phyloP scores from a whole-genome alignment of 2,888 invertebrate genomes.

The Amblyjoppa proteus region DNA sequence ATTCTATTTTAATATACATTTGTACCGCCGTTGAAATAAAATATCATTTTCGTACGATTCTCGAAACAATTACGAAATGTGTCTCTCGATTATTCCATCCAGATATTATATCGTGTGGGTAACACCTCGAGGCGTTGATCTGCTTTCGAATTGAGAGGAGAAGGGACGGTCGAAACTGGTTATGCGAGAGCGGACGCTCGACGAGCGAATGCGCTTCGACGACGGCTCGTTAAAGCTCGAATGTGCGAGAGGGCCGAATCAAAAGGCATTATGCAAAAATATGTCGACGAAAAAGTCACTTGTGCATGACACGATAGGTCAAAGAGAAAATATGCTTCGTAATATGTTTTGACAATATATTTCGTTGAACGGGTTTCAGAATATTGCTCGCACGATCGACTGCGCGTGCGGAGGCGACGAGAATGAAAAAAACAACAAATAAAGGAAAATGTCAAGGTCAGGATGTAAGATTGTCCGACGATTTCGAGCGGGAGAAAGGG shows the following conservation, averaged over 20 bases:
- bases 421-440: too few species aligned
- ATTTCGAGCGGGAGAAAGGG: too few species aligned
- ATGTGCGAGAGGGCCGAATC: not conserved
- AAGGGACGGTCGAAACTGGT: conserved; percentile 51
- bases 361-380: not conserved
- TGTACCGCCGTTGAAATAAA: not conserved
- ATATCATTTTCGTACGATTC: not conserved
- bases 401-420: too few species aligned
- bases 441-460: too few species aligned
- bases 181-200: conserved; percentile 14
- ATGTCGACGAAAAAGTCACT: not conserved
- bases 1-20: not conserved
- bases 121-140: conserved; percentile 5
- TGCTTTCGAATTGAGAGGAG: conserved; percentile 46
- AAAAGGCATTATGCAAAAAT: not conserved
- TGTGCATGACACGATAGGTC: not conserved
- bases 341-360: not conserved
- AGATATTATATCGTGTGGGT: not conserved
- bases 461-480: too few species aligned
- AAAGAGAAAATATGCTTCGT: not conserved
- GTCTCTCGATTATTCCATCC: not conserved
- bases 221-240: not conserved
- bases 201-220: not conserved
- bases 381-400: not conserved
- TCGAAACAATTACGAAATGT: not conserved